A percentile compares a stretch with the other conserved stretches of the same genome.
phyloP scores from a whole-genome alignment of 2,113 vertebrate species.

The Nipponia nippon region DNA sequence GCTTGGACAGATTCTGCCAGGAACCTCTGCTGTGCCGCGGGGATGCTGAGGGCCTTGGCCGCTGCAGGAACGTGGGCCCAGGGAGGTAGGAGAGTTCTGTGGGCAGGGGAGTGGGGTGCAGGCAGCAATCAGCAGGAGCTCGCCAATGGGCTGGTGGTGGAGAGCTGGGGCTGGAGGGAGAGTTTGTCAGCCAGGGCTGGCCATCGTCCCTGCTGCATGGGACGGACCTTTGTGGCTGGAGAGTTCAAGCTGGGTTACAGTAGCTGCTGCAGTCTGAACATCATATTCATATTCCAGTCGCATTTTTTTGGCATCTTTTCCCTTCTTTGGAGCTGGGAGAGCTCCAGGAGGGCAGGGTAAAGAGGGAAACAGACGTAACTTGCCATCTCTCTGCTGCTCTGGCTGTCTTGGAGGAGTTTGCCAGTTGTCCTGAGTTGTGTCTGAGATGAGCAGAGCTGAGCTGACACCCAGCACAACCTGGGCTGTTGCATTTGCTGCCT shows the following conservation, averaged over 20 bases:
- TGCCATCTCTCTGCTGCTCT: neutral
- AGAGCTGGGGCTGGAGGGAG: neutral
- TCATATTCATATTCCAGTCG: neutral
- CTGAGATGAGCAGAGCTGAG: neutral
- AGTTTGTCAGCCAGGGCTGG: neutral
- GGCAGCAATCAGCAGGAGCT: neutral
- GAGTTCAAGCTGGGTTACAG: slow-evolving; percentile 39
- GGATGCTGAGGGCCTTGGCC: fast-evolving
- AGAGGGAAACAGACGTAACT: neutral
- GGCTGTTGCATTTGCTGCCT: neutral
- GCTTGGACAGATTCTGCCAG: neutral
- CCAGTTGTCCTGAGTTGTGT: neutral
- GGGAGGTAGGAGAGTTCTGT: neutral
- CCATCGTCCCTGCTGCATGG: fast-evolving
- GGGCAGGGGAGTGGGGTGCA: neutral
- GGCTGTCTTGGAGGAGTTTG: neutral
- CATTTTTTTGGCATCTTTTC: slow-evolving; percentile 27
- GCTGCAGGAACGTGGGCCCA: fast-evolving
- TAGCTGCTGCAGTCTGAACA: neutral
- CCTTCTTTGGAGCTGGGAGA: neutral
- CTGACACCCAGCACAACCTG: neutral
- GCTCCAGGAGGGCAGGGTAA: neutral
- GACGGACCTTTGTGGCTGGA: neutral
- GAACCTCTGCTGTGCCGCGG: neutral
- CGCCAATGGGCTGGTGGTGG: neutral